These are phyloP conservation scores for Ammospiza maritima DNA, from an alignment of 2,797 vertebrate genomes.

Conservation along the genomic window DNA sequence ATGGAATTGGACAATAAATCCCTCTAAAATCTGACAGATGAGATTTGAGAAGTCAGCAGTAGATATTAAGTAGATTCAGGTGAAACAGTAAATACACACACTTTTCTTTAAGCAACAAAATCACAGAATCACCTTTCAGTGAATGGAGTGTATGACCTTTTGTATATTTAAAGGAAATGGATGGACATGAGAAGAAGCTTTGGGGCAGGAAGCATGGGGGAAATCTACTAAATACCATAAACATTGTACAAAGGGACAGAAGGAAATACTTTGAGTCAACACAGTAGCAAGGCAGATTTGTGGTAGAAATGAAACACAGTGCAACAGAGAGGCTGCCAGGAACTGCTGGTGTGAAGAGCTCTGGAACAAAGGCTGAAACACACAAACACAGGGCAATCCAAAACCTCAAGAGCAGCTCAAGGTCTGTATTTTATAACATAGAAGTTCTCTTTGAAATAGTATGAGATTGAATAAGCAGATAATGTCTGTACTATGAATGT, in stretches of 20 bases:
- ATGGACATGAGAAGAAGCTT: background rate
- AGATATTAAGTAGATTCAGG: background rate
- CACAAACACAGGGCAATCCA: background rate
- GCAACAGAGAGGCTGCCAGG: background rate
- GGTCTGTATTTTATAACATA: background rate
- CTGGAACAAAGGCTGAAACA: background rate
- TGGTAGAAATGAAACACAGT: background rate
- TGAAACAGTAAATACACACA: background rate
- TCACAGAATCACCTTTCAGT: background rate
- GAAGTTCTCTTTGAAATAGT: background rate
- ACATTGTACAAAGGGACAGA: background rate
- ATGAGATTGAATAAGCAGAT: background rate
- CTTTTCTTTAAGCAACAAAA: background rate
- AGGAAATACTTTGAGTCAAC: background rate
- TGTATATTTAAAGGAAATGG: background rate
- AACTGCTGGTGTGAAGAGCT: background rate
- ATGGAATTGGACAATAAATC: background rate
- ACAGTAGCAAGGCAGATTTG: background rate
- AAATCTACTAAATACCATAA: background rate
- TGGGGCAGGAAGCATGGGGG: background rate
- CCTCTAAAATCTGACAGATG: background rate
- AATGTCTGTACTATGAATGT: accelerated
- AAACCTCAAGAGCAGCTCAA: background rate
- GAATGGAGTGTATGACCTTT: background rate
- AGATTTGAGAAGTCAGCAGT: background rate